Evolutionary conservation across 2,113 vertebrate genomes (phyloP).

Genomic region (Nesogale talazaci): DNA sequence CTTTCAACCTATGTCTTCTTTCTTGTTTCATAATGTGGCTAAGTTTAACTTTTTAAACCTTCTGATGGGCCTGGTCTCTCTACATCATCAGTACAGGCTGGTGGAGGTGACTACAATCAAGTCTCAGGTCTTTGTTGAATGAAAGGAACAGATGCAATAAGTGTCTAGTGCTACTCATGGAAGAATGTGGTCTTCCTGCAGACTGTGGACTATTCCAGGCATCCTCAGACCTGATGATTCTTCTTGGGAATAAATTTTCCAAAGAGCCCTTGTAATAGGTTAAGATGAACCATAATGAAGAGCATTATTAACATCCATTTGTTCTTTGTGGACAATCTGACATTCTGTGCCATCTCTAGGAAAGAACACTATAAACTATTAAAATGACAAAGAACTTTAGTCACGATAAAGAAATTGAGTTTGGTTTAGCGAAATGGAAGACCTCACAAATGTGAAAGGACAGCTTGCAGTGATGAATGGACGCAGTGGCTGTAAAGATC

Average conservation of each 20-base stretch:
- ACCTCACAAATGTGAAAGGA: slow-evolving; percentile 52
- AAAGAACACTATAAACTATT: slow-evolving; percentile 50
- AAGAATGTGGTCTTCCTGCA: neutral
- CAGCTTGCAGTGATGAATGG: slow-evolving; percentile 34
- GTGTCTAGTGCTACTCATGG: neutral
- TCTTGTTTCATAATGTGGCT: neutral
- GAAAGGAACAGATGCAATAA: neutral
- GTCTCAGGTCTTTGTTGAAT: neutral
- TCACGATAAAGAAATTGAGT: slow-evolving; percentile 49
- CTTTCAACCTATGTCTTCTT: neutral
- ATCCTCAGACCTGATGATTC: neutral
- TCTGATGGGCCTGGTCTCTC: neutral
- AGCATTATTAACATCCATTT: neutral
- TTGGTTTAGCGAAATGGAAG: slow-evolving; percentile 65
- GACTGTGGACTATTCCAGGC: neutral
- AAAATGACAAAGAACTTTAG: slow-evolving; percentile 71
- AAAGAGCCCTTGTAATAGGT: neutral
- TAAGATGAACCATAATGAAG: neutral
- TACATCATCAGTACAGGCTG: neutral
- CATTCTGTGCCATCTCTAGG: neutral
- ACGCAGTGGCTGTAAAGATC: slow-evolving; percentile 41
- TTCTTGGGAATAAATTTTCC: neutral
- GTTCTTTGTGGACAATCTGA: slow-evolving; percentile 47
- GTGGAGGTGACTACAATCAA: neutral
- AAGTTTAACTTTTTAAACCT: neutral